phyloP scores from a whole-genome alignment of 2,888 invertebrate species.

The Oasisia sp. region DNA sequence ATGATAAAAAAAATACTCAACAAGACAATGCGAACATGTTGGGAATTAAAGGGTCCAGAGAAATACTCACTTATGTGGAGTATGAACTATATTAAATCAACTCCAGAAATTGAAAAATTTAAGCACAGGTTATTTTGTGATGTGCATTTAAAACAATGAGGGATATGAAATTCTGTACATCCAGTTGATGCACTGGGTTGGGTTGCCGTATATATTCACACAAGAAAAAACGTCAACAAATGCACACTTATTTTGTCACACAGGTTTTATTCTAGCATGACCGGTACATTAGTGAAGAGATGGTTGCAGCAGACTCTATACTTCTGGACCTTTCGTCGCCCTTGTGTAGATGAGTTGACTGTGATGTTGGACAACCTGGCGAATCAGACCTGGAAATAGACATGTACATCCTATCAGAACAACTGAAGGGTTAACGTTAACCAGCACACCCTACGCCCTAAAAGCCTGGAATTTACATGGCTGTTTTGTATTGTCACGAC shows the following conservation, averaged over 20 bases:
- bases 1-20: no score
- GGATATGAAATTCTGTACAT: neutral
- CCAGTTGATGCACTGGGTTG: neutral
- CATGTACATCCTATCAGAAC: neutral
- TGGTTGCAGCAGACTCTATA: conserved; percentile 20
- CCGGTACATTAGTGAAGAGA: conserved; percentile 1
- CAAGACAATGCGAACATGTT: no score
- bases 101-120: no score
- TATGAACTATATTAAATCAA: no score
- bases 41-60: no score
- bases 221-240: neutral
- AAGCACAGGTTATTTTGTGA: no score
- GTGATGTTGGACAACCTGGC: conserved; percentile 94
- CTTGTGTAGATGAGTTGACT: conserved; percentile 97
- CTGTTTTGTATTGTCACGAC: no score
- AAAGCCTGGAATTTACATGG: no score
- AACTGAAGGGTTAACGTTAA: no score
- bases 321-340: conserved; percentile 79
- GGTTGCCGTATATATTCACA: neutral
- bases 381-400: conserved; percentile 82
- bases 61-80: no score
- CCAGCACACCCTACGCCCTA: no score
- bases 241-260: neutral
- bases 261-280: conserved; percentile 8
- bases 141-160: no score